Base-by-base conservation (phyloP, 1,140 invertebrate genomes). In the Scylla paramamosain region DNA sequence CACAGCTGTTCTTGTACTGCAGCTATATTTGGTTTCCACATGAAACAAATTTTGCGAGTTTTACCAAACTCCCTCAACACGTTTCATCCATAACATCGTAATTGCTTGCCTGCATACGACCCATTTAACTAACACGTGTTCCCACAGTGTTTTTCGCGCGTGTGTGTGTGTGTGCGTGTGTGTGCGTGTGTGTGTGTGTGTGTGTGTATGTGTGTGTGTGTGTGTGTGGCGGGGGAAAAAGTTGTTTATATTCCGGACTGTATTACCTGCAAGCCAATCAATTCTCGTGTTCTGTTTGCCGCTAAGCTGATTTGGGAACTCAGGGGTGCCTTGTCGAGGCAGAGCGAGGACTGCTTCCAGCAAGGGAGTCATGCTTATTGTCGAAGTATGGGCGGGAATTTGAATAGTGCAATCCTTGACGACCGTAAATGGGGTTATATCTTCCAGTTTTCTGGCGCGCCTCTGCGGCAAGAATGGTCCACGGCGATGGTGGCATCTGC, bases 141-240 rank as follows among this genome's bases (percentile, higher is more conserved):
- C 25, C 67, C 20, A 7, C 6, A 6, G 6, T 59, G 52, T 59
- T 3, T 12, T 20, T 59, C 25, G 25, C n/a, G 67, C n/a, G 67
- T 77, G 25, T 77, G 67, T 77, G 67, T 77, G 67, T 77, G 67
- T n/a, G 67, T 77, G 67, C n/a, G 16, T 77, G 67, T 77, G 67
- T 77, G 67, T 77, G 67, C n/a, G 67, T 77, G 67, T 77, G 67
- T 77, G 67, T 77, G 67, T 77, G 67, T 77, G 67, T 67, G 59
- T 67, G 59, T 67, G 59, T 67, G 59, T 67, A 16, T 67, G 59
- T 67, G 59, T 67, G 59, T 67, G 59, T 67, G 8, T 67, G 59
- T 67, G 59, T 67, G 59, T 67, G 59, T 67, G n/a, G n/a, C n/a
- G 67, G 8, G 67, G 1, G 67, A 1, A 59, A 14, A 20, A 59